A percentile compares a stretch with the other conserved stretches of the same genome.
Evolutionary conservation across 2,797 vertebrate species (phyloP).

Genomic region (Thamnophis elegans): DNA sequence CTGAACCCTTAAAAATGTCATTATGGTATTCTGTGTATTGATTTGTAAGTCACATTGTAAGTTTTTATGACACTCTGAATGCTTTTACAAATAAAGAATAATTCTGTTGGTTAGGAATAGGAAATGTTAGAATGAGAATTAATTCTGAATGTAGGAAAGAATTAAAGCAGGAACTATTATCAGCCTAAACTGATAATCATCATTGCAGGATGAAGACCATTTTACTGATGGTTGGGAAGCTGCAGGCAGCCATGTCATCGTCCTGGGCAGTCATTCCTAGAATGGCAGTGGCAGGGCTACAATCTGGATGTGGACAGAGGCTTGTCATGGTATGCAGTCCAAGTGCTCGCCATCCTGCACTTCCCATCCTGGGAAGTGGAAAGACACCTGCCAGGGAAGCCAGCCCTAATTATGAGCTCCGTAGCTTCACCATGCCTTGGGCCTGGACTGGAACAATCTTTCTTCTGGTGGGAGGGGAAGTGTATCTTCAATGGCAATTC

Average conservation of each 20-base stretch:
- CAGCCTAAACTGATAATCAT: background rate
- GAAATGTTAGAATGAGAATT: background rate
- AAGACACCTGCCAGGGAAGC: background rate
- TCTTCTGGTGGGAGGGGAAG: no score
- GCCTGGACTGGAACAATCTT: no score
- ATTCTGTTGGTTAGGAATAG: background rate
- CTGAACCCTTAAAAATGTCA: conserved; percentile 67
- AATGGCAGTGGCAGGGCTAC: background rate
- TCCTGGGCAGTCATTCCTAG: background rate
- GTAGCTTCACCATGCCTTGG: no score
- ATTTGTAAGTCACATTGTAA: background rate
- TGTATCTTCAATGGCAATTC: no score
- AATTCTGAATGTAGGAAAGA: background rate
- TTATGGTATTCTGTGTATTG: background rate
- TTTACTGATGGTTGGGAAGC: background rate
- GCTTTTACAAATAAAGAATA: background rate
- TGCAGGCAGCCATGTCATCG: background rate
- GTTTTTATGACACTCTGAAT: background rate
- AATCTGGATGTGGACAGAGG: background rate
- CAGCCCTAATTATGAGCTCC: background rate
- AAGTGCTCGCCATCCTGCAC: background rate
- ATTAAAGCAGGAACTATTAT: background rate
- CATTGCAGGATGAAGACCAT: background rate
- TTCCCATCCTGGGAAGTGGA: background rate
- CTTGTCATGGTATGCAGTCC: background rate